phyloP scores from a whole-genome alignment of 2,113 vertebrate species.

The Notothenia rossii region DNA sequence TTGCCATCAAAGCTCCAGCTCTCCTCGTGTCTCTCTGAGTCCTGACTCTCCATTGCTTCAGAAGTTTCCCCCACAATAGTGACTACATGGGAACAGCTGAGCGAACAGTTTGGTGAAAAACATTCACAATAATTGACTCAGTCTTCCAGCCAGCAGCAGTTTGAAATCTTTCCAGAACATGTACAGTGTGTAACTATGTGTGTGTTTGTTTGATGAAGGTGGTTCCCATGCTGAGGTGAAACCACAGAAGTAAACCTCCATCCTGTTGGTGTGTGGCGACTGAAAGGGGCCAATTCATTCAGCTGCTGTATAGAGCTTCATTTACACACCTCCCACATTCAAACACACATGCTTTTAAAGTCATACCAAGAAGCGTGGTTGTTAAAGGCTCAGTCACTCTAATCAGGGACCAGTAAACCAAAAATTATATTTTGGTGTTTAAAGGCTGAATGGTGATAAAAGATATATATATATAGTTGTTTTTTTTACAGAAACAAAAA shows the following conservation, averaged over 20 bases:
- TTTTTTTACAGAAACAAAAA: too few species aligned
- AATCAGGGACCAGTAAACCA: background rate
- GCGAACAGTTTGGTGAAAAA: background rate
- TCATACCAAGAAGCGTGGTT: background rate
- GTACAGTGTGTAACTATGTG: background rate
- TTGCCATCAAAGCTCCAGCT: too few species aligned
- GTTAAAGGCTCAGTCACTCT: slow-evolving; percentile 4
- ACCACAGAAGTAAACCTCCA: slow-evolving; percentile 42
- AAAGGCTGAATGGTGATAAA: too few species aligned
- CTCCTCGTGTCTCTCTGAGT: too few species aligned
- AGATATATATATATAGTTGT: too few species aligned
- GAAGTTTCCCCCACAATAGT: too few species aligned
- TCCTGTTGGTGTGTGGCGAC: background rate
- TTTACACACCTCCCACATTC: background rate
- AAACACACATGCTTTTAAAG: slow-evolving; percentile 6
- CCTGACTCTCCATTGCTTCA: too few species aligned
- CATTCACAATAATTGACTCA: too few species aligned
- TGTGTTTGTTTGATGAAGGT: slow-evolving; percentile 42
- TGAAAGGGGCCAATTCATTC: slow-evolving; percentile 61
- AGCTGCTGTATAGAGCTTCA: slow-evolving; percentile 6
- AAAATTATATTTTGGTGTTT: too few species aligned
- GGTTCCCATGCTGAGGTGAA: slow-evolving; percentile 42
- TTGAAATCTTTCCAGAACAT: background rate
- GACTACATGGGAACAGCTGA: background rate
- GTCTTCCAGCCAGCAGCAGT: background rate